Base-by-base conservation (phyloP, 2,888 invertebrate genomes). In the Lasioglossum morio region DNA sequence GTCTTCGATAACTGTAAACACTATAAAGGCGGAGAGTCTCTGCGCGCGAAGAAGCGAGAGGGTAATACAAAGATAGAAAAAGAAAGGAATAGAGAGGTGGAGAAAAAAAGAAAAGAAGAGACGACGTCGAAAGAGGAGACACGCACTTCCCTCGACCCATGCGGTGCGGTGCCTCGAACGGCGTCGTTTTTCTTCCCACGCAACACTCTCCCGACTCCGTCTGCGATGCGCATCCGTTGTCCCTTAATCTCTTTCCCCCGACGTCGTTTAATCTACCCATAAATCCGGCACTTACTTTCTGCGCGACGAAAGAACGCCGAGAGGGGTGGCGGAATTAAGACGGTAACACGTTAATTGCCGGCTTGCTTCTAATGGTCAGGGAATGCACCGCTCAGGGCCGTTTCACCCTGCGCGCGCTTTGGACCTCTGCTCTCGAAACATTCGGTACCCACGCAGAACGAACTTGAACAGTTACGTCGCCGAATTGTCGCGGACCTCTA, bases 261-360 rank as follows among this genome's bases (percentile, higher is more conserved):
- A 60, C 75, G 66, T 73, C 79, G 89, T 69, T 89, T 87, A 88
- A 89, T 88, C 87, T 79, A 77, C 48, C 72, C 84, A 74, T 89
- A 89, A 89, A 89, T 89, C 87, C 83, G 79, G 72, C 87, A 78
- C 66, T 79, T 82, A 80, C 78, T 85, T 78, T 78, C 77, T 27
- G 84, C 81, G 66, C 43, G 66, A 46, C 23, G 73, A 70, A 53
- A 40, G 75, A 77, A 76, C 46, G 80, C 43, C 40, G 70, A 63
- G 73, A 70, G 73, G 69, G 63, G 69, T 70, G 76, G 72, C 76
- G 78, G 86, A 84, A 87, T 89, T 81, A 78, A 89, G 87, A 84
- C 84, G 74, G 84, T 72, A 70, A 70, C 43, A 53, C 60, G 89
- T 84, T 87, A 87, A 89, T 89, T 53, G 53, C n/a, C 46, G 69